These are phyloP conservation scores for Astropecten irregularis DNA, from an alignment of 53 echinoderm and acorn worm genomes.

Conservation along the genomic window DNA sequence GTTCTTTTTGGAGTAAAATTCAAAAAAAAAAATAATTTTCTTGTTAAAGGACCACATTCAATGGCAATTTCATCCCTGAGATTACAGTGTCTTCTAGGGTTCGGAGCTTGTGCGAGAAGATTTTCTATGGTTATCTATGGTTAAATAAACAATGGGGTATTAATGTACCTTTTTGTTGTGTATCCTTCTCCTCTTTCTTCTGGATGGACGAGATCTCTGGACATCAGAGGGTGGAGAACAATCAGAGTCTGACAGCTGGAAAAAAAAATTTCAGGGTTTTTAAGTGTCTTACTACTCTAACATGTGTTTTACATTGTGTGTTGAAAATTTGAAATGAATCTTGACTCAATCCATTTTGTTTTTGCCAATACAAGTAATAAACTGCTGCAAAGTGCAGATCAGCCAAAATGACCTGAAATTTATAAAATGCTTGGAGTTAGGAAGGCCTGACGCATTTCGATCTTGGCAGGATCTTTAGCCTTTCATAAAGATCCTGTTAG, in stretches of 20 bases:
- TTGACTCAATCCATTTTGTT: neutral
- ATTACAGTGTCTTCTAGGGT: too few relatives aligned
- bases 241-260: neutral
- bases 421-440: too few relatives aligned
- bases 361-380: neutral
- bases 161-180: neutral
- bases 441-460: too few relatives aligned
- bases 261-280: neutral
- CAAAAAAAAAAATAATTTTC: neutral
- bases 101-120: too few relatives aligned
- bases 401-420: too few relatives aligned
- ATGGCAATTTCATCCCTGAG: too few relatives aligned
- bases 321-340: neutral
- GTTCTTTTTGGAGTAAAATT: neutral
- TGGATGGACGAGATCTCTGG: slow-evolving; percentile 11
- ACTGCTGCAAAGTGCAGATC: too few relatives aligned
- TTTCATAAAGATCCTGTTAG: too few relatives aligned
- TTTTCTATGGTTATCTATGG: too few relatives aligned
- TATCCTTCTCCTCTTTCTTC: slow-evolving; percentile 17
- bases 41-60: too few relatives aligned
- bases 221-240: neutral
- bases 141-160: neutral
- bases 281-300: neutral
- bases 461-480: too few relatives aligned
- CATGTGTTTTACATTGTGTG: neutral